Evolutionary conservation across 2,113 vertebrate species (phyloP).

Genomic region (Collichthys lucidus): DNA sequence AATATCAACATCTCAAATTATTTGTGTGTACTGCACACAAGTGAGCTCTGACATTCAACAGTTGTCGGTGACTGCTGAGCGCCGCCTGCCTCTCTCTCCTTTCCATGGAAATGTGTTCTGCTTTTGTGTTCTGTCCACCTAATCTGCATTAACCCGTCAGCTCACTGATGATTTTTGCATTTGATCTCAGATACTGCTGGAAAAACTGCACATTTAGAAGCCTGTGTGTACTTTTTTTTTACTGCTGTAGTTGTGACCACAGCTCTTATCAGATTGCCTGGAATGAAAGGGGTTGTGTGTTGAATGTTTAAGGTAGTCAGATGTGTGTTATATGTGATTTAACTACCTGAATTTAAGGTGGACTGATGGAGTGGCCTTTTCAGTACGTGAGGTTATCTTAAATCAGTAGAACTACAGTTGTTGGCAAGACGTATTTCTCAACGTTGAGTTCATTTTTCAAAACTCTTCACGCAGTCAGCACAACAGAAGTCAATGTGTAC

Average conservation of each 20-base stretch:
- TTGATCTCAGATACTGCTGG: constrained; percentile 12
- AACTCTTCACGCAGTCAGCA: background rate
- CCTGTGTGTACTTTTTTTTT: constrained; percentile 29
- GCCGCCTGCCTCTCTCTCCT: constrained; percentile 32
- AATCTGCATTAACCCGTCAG: background rate
- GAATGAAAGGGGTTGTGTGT: constrained; percentile 61
- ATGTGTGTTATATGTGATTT: constrained; percentile 27
- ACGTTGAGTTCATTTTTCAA: constrained; percentile 10
- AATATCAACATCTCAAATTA: constrained; percentile 54
- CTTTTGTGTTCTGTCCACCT: constrained; percentile 14
- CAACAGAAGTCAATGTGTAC: background rate
- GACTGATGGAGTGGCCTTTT: constrained; percentile 6
- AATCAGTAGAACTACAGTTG: background rate
- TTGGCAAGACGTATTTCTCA: background rate
- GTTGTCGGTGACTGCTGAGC: constrained; percentile 6
- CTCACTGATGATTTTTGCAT: constrained; percentile 2
- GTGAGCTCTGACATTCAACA: constrained; percentile 51
- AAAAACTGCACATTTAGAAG: background rate
- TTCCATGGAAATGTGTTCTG: constrained; percentile 42
- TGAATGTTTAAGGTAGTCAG: constrained; percentile 45
- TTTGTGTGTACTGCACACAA: constrained; percentile 70
- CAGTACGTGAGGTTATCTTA: background rate
- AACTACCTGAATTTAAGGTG: constrained; percentile 46
- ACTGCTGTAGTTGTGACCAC: constrained; percentile 48
- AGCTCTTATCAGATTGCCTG: constrained; percentile 76